Base-by-base conservation (phyloP, 2,888 invertebrate genomes). In the Aspidiotus rigidus region DNA sequence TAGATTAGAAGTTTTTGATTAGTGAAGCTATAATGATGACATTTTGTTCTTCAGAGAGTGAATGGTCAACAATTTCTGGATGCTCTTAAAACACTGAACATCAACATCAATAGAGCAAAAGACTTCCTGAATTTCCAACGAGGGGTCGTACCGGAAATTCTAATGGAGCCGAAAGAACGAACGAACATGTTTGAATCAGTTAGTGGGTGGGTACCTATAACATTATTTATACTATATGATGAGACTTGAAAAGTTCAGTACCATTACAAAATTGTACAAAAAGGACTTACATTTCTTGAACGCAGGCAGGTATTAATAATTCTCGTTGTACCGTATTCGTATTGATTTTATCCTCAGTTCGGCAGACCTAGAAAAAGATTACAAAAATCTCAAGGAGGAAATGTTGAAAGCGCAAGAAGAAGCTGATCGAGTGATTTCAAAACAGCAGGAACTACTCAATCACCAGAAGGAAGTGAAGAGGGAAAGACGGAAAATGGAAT, bases 91-190 rank as follows among this genome's bases (percentile, higher is more conserved):
- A 89, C 89, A 75, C 82, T 99, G 64, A 93, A 97, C 55, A 98
- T 99, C 75, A 95, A 98, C 79, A 96, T 96, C 28, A 28, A 28
- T 44, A 99, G 99, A 79, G 98, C 97, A 1, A 98, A 98, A 79
- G 99, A 99, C 79, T 99, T 99, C 79, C 81, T 99, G 59, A 99
- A 99, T 7, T 99, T 98, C 79, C 99, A 99, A 85, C 98, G 99
- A 0, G 96, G 96, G 0, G 97, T 99, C 0, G 99, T 99, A 79
- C 94, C 93, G 69, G 97, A 99, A 74, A 99, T 99, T 11, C 98
- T 99, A 97, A 99, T 99, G 81, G 98, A 95, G 79, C 97, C 99
- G 0, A 98, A 98, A 77, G 99, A 99, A 79, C 86, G 98, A 76
- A 98, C 98, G 0, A 87, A 88, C 0, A 82, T 99, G 42, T 98